These are phyloP conservation scores for Drosophila phalerata DNA, from an alignment of 2,888 invertebrate genomes.

Conservation along the genomic window DNA sequence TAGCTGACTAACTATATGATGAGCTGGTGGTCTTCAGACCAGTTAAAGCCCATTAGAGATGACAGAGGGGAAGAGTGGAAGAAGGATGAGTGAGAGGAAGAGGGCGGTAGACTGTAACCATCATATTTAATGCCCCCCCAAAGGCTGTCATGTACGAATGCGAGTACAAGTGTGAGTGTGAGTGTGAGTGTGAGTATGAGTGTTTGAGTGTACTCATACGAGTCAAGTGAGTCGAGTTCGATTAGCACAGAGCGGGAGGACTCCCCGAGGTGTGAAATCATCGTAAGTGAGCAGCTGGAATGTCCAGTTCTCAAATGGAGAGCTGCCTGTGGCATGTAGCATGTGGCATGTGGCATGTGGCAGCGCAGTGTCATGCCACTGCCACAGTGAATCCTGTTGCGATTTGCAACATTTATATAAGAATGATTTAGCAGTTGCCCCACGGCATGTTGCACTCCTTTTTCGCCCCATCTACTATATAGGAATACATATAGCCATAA, in stretches of 20 bases:
- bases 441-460: conserved; percentile 26
- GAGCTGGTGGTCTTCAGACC: conserved; percentile 29
- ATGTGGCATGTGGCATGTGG: conserved; percentile 2
- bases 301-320: conserved; percentile 29
- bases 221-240: conserved; percentile 20
- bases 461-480: no score
- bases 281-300: conserved; percentile 68
- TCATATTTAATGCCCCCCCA: conserved; percentile 45
- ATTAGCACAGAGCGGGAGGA: conserved; percentile 48
- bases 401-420: conserved; percentile 66
- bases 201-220: neutral
- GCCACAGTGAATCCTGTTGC: conserved; percentile 63
- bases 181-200: neutral
- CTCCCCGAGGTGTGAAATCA: conserved; percentile 81
- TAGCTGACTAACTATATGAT: conserved; percentile 16
- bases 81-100: neutral
- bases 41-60: conserved; percentile 14
- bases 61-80: neutral
- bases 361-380: conserved; percentile 10
- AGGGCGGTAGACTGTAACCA: conserved; percentile 8
- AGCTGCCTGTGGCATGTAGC: conserved; percentile 1
- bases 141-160: conserved; percentile 41
- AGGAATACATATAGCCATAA: conserved; percentile 57
- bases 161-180: conserved; percentile 1
- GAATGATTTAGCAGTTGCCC: conserved; percentile 75